Percentiles rank a stretch among this genome's conserved stretches.
Conservation (phyloP, 1,140 invertebrate genomes). For the Formica exsecta region DNA sequence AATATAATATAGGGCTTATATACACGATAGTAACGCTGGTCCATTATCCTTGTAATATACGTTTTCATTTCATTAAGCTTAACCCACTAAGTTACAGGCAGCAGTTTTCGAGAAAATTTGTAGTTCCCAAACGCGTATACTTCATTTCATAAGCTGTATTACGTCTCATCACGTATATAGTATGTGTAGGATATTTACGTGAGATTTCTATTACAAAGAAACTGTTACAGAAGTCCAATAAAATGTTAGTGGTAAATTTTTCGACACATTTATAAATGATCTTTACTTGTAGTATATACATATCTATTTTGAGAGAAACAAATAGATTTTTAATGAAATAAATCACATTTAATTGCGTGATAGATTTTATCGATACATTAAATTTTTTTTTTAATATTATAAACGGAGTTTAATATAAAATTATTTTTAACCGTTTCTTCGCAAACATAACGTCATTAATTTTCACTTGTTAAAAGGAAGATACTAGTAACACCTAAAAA, state of each 20-base stretch:
- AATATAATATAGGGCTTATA: slow-evolving; percentile 14
- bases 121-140: slow-evolving; percentile 41
- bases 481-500: background rate
- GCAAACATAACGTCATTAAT: background rate
- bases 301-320: background rate
- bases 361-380: background rate
- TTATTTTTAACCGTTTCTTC: background rate
- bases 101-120: slow-evolving; percentile 56
- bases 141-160: slow-evolving; percentile 42
- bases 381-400: background rate
- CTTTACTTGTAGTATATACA: background rate
- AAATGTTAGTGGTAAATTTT: background rate
- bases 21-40: slow-evolving; percentile 10
- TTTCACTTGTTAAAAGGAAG: background rate
- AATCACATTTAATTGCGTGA: background rate
- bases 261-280: background rate
- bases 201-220: background rate
- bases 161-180: background rate
- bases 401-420: background rate
- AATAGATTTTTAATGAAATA: background rate
- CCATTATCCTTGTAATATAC: slow-evolving; percentile 61
- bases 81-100: slow-evolving; percentile 49
- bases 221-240: background rate
- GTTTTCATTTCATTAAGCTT: slow-evolving; percentile 58
- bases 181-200: too few species aligned